A percentile compares a stretch with the other conserved stretches of the same genome.
phyloP scores from a whole-genome alignment of 1,140 invertebrate species.

The Neomicropteryx cornuta region DNA sequence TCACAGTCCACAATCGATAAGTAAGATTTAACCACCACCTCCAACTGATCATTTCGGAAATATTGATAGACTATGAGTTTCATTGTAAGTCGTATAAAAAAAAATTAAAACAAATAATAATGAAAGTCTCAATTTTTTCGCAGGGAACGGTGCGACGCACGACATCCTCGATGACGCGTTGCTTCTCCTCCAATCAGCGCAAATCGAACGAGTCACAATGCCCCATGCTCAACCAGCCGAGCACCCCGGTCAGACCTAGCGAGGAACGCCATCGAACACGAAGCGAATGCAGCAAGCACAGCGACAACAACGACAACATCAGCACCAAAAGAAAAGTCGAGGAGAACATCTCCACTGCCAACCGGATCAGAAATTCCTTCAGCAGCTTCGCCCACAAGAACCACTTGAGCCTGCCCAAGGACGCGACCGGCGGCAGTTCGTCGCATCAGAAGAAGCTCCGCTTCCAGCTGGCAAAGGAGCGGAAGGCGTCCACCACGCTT shows the following conservation, averaged over 20 bases:
- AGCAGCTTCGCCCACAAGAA: slow-evolving; percentile 37
- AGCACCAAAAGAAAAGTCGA: slow-evolving; percentile 24
- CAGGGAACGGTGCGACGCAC: slow-evolving; percentile 53
- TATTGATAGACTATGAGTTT: too few species aligned
- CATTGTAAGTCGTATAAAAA: too few species aligned
- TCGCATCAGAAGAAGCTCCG: slow-evolving; percentile 62
- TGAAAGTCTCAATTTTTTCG: too few species aligned
- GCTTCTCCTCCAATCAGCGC: slow-evolving; percentile 47
- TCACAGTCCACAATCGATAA: too few species aligned
- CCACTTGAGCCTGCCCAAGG: slow-evolving; percentile 31
- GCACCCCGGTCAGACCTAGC: slow-evolving; percentile 33
- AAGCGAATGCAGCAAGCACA: slow-evolving; percentile 22
- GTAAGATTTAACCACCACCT: too few species aligned
- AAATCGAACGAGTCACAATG: slow-evolving; percentile 64
- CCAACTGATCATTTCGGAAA: too few species aligned
- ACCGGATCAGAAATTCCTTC: slow-evolving; percentile 34
- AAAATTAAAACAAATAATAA: too few species aligned
- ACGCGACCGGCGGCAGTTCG: slow-evolving; percentile 33
- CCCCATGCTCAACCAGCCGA: slow-evolving; percentile 48
- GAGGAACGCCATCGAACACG: slow-evolving; percentile 25
- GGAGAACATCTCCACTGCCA: slow-evolving; percentile 19
- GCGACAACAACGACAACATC: slow-evolving; percentile 24
- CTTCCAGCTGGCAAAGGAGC: slow-evolving; percentile 76
- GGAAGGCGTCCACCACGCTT: slow-evolving; percentile 90
- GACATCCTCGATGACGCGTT: slow-evolving; percentile 41